Conservation (phyloP, 1,140 invertebrate genomes). For the Antheraea mylitta region DNA sequence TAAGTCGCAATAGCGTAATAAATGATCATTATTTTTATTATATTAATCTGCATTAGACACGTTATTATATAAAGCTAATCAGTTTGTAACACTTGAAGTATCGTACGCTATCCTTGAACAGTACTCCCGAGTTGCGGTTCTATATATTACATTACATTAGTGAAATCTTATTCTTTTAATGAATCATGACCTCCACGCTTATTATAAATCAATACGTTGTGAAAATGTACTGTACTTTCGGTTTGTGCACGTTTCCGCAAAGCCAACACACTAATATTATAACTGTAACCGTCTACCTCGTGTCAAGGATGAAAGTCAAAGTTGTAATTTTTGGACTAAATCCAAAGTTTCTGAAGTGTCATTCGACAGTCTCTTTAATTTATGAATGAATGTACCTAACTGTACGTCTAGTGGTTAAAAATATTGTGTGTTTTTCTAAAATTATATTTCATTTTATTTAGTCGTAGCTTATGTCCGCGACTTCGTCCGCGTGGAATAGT, state of each 20-base stretch:
- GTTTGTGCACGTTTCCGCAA: neutral
- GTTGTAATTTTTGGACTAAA: conserved; percentile 37
- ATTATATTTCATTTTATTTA: neutral
- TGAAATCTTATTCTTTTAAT: neutral
- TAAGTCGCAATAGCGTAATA: too few species aligned
- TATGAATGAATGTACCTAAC: conserved; percentile 33
- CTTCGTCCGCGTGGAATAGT: too few species aligned
- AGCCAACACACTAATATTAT: conserved; percentile 8
- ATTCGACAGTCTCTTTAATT: conserved; percentile 27
- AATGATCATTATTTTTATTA: too few species aligned
- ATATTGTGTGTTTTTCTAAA: neutral
- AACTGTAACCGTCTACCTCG: conserved; percentile 28
- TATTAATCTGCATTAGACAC: too few species aligned
- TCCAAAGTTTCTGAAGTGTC: conserved; percentile 33
- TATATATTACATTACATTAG: neutral
- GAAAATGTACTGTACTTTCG: conserved; percentile 4
- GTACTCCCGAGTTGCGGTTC: neutral
- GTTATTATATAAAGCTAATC: too few species aligned
- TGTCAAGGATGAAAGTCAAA: conserved; percentile 47
- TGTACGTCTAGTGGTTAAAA: neutral
- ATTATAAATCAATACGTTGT: neutral
- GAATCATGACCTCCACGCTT: neutral
- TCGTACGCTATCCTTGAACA: neutral
- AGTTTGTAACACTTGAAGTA: too few species aligned
- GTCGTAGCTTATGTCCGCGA: neutral